Conservation (phyloP, 2,888 invertebrate species). For the Eristalis arbustorum region DNA sequence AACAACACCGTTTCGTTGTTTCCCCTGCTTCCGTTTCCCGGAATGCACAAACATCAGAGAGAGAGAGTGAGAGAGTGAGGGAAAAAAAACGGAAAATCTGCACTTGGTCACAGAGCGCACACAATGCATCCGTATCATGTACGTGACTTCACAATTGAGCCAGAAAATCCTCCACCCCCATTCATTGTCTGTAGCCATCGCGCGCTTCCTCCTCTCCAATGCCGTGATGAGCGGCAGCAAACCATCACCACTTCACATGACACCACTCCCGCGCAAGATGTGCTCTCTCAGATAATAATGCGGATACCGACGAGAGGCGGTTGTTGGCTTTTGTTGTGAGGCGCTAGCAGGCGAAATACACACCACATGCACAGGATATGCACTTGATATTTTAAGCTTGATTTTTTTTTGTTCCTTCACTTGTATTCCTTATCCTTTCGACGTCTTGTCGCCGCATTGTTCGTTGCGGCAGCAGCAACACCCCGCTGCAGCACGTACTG, state of each 20-base stretch:
- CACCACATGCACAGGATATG: slow-evolving; percentile 65
- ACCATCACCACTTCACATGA: slow-evolving; percentile 69
- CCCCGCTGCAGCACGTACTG: slow-evolving; percentile 7
- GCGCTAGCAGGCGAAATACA: slow-evolving; percentile 67
- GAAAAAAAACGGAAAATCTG: slow-evolving; percentile 55
- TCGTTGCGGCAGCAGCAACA: background rate
- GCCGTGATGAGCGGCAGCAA: slow-evolving; percentile 49
- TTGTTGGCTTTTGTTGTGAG: slow-evolving; percentile 60
- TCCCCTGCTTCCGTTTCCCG: slow-evolving; percentile 69
- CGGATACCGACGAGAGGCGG: slow-evolving; percentile 67
- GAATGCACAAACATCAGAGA: slow-evolving; percentile 36
- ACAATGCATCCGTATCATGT: slow-evolving; percentile 69
- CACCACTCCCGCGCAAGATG: slow-evolving; percentile 69
- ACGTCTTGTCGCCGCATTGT: background rate
- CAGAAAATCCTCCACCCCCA: slow-evolving; percentile 50
- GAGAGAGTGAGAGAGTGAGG: background rate
- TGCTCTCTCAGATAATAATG: slow-evolving; percentile 68
- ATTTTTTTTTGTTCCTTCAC: slow-evolving; percentile 34
- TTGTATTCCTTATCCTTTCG: background rate
- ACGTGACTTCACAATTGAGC: slow-evolving; percentile 71
- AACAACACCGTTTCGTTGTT: slow-evolving; percentile 67
- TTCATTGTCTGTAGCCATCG: slow-evolving; percentile 46
- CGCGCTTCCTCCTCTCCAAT: slow-evolving; percentile 1
- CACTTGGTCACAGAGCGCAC: slow-evolving; percentile 68
- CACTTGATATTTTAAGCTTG: slow-evolving; percentile 69